phyloP scores from a whole-genome alignment of 2,797 vertebrate species.

The Enteromius fasciolatus region DNA sequence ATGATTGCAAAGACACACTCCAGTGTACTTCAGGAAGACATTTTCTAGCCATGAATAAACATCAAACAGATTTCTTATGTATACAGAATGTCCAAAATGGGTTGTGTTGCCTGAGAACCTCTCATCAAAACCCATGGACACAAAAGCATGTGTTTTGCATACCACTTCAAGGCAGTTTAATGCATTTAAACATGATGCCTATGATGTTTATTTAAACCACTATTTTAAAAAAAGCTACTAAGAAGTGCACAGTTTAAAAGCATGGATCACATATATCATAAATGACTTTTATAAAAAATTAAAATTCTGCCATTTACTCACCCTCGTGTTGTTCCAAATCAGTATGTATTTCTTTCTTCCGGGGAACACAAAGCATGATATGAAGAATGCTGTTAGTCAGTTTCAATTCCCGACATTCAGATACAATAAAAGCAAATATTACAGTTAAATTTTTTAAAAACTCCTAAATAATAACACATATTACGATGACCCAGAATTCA shows the following conservation, averaged over 20 bases:
- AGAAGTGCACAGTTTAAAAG: background rate
- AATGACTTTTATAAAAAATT: background rate
- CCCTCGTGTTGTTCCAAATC: background rate
- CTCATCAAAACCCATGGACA: conserved; percentile 28
- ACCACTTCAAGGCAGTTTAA: conserved; percentile 15
- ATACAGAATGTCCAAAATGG: conserved; percentile 33
- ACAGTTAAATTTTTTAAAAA: background rate
- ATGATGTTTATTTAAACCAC: conserved; percentile 17
- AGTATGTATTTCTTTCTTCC: background rate
- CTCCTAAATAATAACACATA: background rate
- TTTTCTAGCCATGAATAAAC: conserved; percentile 33
- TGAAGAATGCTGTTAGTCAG: background rate
- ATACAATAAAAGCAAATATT: background rate
- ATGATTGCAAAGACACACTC: background rate
- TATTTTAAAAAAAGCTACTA: background rate
- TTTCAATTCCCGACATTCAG: background rate
- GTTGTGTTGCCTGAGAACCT: conserved; percentile 21
- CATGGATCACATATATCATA: background rate
- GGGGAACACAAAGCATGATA: background rate
- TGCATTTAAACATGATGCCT: background rate
- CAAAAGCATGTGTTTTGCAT: conserved; percentile 28
- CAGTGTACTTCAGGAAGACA: conserved; percentile 21
- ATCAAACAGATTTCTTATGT: conserved; percentile 50
- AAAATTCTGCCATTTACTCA: background rate
- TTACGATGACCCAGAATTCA: background rate